Percentiles rank a stretch among this genome's conserved stretches.
These are phyloP conservation scores for Pseudomyrmex gracilis DNA, from an alignment of 1,140 invertebrate genomes.

Conservation along the genomic window DNA sequence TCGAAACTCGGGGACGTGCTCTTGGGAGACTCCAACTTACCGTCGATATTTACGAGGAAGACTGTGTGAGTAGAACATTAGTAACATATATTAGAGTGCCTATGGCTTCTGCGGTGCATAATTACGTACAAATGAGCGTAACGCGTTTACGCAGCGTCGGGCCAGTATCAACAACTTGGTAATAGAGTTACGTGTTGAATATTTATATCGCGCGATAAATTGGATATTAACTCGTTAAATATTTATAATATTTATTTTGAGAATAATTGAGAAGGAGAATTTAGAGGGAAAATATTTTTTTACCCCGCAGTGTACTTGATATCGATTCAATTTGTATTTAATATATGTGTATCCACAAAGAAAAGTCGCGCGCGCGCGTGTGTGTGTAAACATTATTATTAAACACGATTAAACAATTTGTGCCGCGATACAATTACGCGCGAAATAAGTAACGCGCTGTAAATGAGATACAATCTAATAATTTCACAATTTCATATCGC, in stretches of 20 bases:
- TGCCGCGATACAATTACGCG: not conserved
- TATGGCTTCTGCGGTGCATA: not conserved
- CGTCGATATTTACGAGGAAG: constrained; percentile 41
- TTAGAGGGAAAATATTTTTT: not conserved
- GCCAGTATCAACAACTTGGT: not conserved
- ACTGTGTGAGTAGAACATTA: not conserved
- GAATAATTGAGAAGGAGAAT: constrained; percentile 9
- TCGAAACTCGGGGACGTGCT: constrained; percentile 3
- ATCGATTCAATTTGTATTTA: constrained; percentile 6
- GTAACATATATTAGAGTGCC: constrained; percentile 1
- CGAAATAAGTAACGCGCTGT: not conserved
- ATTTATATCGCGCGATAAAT: not conserved
- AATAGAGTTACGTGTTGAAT: not conserved
- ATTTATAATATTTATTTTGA: not conserved
- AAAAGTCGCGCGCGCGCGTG: no score
- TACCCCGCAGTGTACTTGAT: not conserved
- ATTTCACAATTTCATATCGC: constrained; percentile 36
- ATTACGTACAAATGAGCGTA: not conserved
- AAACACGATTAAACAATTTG: constrained; percentile 1
- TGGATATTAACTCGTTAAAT: no score
- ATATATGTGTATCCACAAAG: no score
- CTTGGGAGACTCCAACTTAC: not conserved
- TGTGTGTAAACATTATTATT: not conserved
- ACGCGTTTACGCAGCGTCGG: not conserved
- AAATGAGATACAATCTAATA: constrained; percentile 19